Evolutionary conservation across 2,888 invertebrate species (phyloP), one percentile per base, ranked within the genome.

Genomic region (Eupithecia vulgata): DNA sequence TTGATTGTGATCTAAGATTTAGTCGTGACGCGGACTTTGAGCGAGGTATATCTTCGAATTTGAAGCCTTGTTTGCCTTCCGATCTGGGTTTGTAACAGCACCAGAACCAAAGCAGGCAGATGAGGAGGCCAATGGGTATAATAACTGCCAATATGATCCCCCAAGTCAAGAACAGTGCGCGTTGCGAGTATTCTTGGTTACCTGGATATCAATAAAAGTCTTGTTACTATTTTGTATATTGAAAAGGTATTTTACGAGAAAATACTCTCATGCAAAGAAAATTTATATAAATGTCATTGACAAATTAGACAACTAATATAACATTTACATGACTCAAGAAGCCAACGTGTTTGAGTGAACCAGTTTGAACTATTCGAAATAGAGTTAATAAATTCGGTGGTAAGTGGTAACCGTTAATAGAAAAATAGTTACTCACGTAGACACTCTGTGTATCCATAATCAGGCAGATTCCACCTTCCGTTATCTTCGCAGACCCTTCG

Each of bases 391-490:
- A n/a, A n/a, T n/a, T 35, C 17, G n/a, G 0, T 30, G 17, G 62
- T 62, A 34, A 34, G 0, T 30, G 8, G 62, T 62, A 34, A 34
- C 8, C 10, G 21, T 37, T 21, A 0, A 35, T 12, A 61, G 2
- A 61, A 57, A 57, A 25, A 61, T 64, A 65, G 52, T 62, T 79
- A 97, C 98, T 98, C 93, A 98, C 98, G 97, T 87, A 98, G 95
- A 88, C 98, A 98, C 90, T 98, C 97, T 0, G 98, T 98, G 87
- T 97, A 98, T 73, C 98, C 98, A 89, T 97, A 97, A 75, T 96
- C 96, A 0, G 98, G 97, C 35, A 97, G 85, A 84, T 98, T 97
- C 98, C 98, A 98, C 77, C 96, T 92, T 17, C 98, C 98, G 87
- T 96, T 95, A 6, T 97, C 95, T 75, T 96, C 95, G 82, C 98